Base-by-base conservation (phyloP, 2,113 vertebrate species). In the Baryphthengus martii region DNA sequence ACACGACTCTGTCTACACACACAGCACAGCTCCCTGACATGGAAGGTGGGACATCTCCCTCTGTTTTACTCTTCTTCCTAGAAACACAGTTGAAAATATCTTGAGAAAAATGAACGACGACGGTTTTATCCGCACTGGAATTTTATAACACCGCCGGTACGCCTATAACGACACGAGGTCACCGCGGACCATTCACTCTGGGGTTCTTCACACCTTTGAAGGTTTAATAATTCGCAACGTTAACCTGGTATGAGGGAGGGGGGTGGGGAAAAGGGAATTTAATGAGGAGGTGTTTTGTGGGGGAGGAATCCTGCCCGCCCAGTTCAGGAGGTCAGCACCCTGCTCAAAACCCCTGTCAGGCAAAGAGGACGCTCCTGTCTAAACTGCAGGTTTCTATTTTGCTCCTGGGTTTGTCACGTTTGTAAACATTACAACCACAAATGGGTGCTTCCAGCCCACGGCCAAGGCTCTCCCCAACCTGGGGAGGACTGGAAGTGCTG, bases 11-110 rank as follows among this genome's bases (percentile, higher is more conserved):
- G 74, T 99, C 99, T 14, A 99, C 98, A 89, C 98, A 99, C 83
- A 98, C 98, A 0, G 98, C 99, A 67, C 99, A 99, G 96, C 99
- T 99, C 70, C 99, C 99, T 5, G 99, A 99, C 99, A 99, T 99
- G 28, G 99, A 99, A 8, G 98, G 98, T 18, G 99, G 99, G 19
- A 99, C 97, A 24, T 99, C 98, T 18, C 99, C 99, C 77, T 97
- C 98, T 0, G 99, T 98, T 61, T 98, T 95, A 37, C 98, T 98
- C 96, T 99, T 99, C 85, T 97, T 98, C 99, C 99, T 99, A 89
- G 58, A 85, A 72, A 58, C 29, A 45, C 8, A 42, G 61, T 4
- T 4, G 3, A 28, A 81, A 58, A 56, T 21, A 76, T 7, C 56
- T 56, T 56, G 58, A 49, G 37, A 56, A 21, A 66, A 47, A 39